phyloP scores from a whole-genome alignment of 2,113 vertebrate genomes.

The Aegithalos caudatus region DNA sequence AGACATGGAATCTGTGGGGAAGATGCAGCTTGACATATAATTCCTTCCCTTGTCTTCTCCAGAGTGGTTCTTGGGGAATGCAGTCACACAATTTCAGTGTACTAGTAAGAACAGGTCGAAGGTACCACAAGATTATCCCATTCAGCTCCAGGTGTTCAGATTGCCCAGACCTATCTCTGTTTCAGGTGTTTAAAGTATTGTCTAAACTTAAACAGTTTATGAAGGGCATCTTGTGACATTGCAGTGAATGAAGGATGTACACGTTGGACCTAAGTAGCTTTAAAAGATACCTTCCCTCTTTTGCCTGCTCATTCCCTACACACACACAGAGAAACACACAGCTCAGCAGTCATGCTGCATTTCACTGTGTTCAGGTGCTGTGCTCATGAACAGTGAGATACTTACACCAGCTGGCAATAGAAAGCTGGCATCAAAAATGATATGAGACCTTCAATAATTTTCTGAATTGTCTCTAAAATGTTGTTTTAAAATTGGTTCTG shows the following conservation, averaged over 20 bases:
- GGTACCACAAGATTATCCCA: not conserved
- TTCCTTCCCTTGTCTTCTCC: not conserved
- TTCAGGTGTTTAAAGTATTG: not conserved
- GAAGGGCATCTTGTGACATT: not conserved
- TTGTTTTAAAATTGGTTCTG: not conserved
- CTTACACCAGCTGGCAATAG: not conserved
- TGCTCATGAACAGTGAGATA: accelerated
- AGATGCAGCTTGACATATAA: not conserved
- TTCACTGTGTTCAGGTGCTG: not conserved
- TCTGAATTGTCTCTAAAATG: not conserved
- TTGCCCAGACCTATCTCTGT: not conserved
- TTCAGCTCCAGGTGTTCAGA: not conserved
- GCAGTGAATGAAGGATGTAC: not conserved
- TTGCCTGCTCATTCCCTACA: not conserved
- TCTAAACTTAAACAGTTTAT: not conserved
- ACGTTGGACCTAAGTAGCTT: not conserved
- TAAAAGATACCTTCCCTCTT: accelerated
- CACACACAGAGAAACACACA: not conserved
- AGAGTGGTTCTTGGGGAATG: not conserved
- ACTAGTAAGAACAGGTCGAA: not conserved
- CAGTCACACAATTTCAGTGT: not conserved
- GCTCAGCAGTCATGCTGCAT: not conserved
- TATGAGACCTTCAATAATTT: not conserved
- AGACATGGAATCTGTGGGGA: not conserved
- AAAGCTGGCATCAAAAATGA: not conserved